Base-by-base conservation (phyloP, 2,888 invertebrate genomes). In the Empis livida region DNA sequence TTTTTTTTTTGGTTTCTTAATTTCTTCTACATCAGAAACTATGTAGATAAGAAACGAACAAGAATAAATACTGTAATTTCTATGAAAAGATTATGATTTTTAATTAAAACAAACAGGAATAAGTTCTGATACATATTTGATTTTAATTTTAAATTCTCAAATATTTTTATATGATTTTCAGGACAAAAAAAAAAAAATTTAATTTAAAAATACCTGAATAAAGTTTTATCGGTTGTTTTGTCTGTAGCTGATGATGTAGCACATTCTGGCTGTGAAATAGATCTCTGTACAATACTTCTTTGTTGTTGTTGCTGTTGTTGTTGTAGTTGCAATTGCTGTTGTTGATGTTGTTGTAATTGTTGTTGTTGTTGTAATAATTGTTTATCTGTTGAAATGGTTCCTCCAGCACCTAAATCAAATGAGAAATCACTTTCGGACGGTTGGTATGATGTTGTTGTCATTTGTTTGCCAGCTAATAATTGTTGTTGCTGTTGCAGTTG, bases 401-500 rank as follows among this genome's bases (percentile, higher is more conserved):
- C 55, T 27, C 41, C 49, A 49, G 47, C 50, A 52, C 55, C 54
- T 54, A 57, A 54, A 54, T 60, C 60, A 54, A 60, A 59, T 49
- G 60, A 57, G 51, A 60, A 59, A 56, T 60, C 60, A 56, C 60
- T 60, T 56, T 59, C 60, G 57, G 60, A 60, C 57, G 59, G 60
- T 50, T 59, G 60, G 53, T 56, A 57, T 53, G 59, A 58, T 54
- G 58, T 53, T 52, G 57, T 51, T 42, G 56, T 51, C 49, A 56
- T 55, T 46, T 53, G 56, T 51, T 57, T 55, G 15, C 55, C 51
- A 51, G 55, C 52, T 32, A 53, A 47, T 49, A 54, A 49, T 41
- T 54, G 55, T 45, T 56, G 56, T 42, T 53, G 54, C 47, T 54
- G 56, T 47, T 56, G 56, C 46, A 55, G 42, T 43, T 56, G 56